Percentiles rank a stretch among this genome's conserved stretches.
phyloP scores from a whole-genome alignment of 1,140 invertebrate genomes.

The Cardiocondyla obscurior region DNA sequence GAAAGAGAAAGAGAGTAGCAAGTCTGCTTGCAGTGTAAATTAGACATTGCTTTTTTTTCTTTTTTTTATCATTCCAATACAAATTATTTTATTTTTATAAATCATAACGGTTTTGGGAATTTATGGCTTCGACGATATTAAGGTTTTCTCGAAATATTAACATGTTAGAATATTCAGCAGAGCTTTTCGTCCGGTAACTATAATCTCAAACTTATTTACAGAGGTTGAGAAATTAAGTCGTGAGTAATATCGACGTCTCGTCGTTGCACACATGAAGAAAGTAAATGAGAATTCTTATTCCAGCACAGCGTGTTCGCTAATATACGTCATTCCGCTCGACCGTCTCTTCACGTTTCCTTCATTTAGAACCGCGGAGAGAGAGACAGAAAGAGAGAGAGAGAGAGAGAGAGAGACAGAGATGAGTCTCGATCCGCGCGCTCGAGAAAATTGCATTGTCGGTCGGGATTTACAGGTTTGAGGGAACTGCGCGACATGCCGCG shows the following conservation, averaged over 20 bases:
- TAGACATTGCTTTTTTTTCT: background rate
- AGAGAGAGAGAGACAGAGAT: too few relatives aligned
- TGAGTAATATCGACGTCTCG: background rate
- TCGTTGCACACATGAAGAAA: background rate
- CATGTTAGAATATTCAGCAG: background rate
- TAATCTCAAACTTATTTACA: background rate
- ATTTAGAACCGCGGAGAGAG: background rate
- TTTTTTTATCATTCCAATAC: background rate
- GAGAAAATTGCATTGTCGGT: slow-evolving; percentile 38
- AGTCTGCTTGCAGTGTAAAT: background rate
- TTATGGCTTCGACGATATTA: background rate
- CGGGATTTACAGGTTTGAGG: slow-evolving; percentile 21
- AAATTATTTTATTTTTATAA: background rate
- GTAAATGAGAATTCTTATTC: slow-evolving; percentile 26
- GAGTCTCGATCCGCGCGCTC: background rate
- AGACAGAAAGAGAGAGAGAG: too few relatives aligned
- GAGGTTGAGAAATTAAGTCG: background rate
- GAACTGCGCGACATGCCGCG: slow-evolving; percentile 5
- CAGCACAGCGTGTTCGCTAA: background rate
- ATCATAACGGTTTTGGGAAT: slow-evolving; percentile 5
- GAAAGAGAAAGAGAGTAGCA: background rate
- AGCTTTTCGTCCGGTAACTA: slow-evolving; percentile 27
- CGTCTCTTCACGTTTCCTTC: background rate
- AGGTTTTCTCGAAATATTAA: slow-evolving; percentile 27
- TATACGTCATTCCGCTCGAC: background rate